Percentiles rank a stretch among this genome's conserved stretches.
Conservation (phyloP, 2,888 invertebrate genomes). For the Hirtodrosophila histrioides region DNA sequence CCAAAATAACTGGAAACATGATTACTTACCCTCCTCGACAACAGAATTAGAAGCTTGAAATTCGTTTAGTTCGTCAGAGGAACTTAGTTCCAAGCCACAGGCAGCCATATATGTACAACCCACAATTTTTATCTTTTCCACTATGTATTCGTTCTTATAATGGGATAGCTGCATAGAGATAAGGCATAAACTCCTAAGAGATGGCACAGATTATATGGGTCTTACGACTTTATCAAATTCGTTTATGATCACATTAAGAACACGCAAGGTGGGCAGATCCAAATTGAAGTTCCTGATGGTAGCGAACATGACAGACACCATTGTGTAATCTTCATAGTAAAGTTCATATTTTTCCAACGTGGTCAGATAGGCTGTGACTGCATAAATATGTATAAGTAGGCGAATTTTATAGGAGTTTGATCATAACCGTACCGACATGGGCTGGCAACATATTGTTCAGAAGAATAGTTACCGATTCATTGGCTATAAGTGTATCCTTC, state of each 20-base stretch:
- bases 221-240: constrained; percentile 92
- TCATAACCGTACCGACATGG: constrained; percentile 90
- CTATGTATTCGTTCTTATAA: constrained; percentile 86
- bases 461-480: constrained; percentile 93
- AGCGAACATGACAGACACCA: constrained; percentile 98
- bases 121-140: constrained; percentile 98
- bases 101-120: constrained; percentile 99
- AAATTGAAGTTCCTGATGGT: constrained; percentile 92
- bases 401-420: constrained; percentile 30
- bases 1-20: neutral
- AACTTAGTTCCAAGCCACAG: constrained; percentile 92
- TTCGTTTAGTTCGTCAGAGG: constrained; percentile 82
- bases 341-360: constrained; percentile 89
- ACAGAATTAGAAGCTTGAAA: neutral
- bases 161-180: constrained; percentile 85
- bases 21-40: constrained; percentile 8
- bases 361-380: constrained; percentile 86
- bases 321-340: constrained; percentile 94
- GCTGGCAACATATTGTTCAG: constrained; percentile 96
- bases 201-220: neutral
- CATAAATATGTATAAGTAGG: constrained; percentile 86
- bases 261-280: constrained; percentile 87
- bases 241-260: constrained; percentile 95
- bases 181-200: neutral
- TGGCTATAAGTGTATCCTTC: constrained; percentile 91